Conservation (phyloP, 1,140 invertebrate species). For the Papilio machaon region DNA sequence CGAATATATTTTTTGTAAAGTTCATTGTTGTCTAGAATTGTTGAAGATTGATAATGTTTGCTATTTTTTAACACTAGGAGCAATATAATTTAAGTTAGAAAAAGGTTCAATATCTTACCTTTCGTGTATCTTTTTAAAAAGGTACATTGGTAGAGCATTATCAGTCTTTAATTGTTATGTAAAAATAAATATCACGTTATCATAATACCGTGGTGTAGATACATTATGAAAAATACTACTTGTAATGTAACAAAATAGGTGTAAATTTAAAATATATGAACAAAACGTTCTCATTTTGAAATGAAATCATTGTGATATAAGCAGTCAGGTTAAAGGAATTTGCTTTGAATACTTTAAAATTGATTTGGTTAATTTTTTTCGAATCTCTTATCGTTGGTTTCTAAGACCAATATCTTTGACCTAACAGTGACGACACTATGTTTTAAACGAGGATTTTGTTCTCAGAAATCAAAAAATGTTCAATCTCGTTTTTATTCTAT, state of each 20-base stretch:
- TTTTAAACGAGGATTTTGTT: too few relatives aligned
- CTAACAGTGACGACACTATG: too few relatives aligned
- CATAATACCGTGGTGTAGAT: slow-evolving; percentile 16
- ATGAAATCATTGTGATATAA: slow-evolving; percentile 32
- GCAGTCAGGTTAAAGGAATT: slow-evolving; percentile 5
- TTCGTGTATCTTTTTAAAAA: not conserved
- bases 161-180: not conserved
- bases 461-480: too few relatives aligned
- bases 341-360: not conserved
- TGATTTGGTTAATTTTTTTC: not conserved
- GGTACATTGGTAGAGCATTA: not conserved
- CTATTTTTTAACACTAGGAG: not conserved
- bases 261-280: slow-evolving; percentile 63
- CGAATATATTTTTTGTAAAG: slow-evolving; percentile 32
- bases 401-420: too few relatives aligned
- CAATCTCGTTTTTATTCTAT: not conserved
- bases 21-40: slow-evolving; percentile 8
- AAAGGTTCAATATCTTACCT: not conserved
- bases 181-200: slow-evolving; percentile 5
- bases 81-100: not conserved
- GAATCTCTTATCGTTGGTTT: not conserved
- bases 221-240: slow-evolving; percentile 23
- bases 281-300: slow-evolving; percentile 55
- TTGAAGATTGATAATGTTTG: slow-evolving; percentile 7
- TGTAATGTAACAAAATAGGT: slow-evolving; percentile 51